A percentile compares a stretch with the other conserved stretches of the same genome.
Evolutionary conservation across 2,113 vertebrate genomes (phyloP).

Genomic region (Melanostigma gelatinosum): DNA sequence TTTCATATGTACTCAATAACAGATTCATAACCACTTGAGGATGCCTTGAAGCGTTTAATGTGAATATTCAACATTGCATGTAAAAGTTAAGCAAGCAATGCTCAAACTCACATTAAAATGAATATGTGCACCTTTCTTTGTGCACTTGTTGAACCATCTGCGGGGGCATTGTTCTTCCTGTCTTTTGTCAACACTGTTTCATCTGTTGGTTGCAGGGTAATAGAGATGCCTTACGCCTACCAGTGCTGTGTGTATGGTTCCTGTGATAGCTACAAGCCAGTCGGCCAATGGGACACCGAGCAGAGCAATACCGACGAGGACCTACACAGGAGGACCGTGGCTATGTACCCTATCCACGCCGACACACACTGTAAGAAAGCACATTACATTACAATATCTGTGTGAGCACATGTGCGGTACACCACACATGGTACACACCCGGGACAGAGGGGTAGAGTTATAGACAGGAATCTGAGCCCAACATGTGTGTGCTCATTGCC

Average conservation of each 20-base stretch:
- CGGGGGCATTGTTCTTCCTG: not conserved
- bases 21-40: not conserved
- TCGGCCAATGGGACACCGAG: slow-evolving; percentile 85
- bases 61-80: not conserved
- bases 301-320: slow-evolving; percentile 86
- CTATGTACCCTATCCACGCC: slow-evolving; percentile 84
- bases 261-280: slow-evolving; percentile 86
- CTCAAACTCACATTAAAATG: not conserved
- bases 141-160: not conserved
- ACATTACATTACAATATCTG: not conserved
- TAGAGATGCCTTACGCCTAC: slow-evolving; percentile 95
- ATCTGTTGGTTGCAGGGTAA: slow-evolving; percentile 81
- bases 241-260: slow-evolving; percentile 93
- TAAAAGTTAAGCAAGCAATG: not conserved
- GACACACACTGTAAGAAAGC: slow-evolving; percentile 90
- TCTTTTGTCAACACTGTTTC: not conserved
- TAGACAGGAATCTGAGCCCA: slow-evolving; percentile 21
- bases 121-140: not conserved
- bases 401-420: not conserved
- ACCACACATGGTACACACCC: not conserved
- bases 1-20: not conserved
- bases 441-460: not conserved
- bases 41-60: not conserved
- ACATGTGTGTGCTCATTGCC: slow-evolving; percentile 4
- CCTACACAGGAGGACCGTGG: slow-evolving; percentile 84